Conservation (phyloP, 2,888 invertebrate genomes). For the Caenorhabditis macrosperma region DNA sequence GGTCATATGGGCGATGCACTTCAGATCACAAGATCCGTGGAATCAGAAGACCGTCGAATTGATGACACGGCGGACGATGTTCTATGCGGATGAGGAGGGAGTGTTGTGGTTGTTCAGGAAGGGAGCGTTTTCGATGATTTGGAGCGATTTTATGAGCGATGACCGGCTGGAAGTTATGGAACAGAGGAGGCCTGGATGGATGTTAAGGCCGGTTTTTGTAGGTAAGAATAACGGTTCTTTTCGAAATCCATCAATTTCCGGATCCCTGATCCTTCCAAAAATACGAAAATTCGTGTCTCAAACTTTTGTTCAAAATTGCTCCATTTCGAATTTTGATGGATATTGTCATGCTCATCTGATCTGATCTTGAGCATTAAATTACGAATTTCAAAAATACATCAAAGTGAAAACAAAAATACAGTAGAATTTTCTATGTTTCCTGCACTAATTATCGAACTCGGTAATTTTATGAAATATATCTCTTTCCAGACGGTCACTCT, state of each 20-base stretch:
- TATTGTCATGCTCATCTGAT: too few species aligned
- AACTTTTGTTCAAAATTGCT: too few species aligned
- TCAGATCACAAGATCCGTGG: not conserved
- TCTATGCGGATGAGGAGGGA: not conserved
- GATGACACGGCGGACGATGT: not conserved
- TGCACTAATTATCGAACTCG: too few species aligned
- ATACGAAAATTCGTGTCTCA: too few species aligned
- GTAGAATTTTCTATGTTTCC: too few species aligned
- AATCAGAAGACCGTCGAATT: not conserved
- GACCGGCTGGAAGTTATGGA: slow-evolving; percentile 9
- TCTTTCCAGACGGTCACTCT: slow-evolving; percentile 14
- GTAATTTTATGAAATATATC: not conserved
- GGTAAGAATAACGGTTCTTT: too few species aligned
- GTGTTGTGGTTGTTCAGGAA: not conserved
- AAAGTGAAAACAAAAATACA: too few species aligned
- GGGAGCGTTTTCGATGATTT: slow-evolving; percentile 1
- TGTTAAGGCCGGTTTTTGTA: slow-evolving; percentile 20
- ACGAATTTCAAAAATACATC: too few species aligned
- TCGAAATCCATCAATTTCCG: not conserved
- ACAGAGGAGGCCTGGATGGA: slow-evolving; percentile 1
- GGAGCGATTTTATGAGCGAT: not conserved
- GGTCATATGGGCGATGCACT: slow-evolving; percentile 12
- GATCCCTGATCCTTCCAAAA: too few species aligned
- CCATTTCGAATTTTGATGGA: too few species aligned
- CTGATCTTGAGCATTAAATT: too few species aligned